phyloP scores from a whole-genome alignment of 2,888 invertebrate genomes.

The Patella caerulea region DNA sequence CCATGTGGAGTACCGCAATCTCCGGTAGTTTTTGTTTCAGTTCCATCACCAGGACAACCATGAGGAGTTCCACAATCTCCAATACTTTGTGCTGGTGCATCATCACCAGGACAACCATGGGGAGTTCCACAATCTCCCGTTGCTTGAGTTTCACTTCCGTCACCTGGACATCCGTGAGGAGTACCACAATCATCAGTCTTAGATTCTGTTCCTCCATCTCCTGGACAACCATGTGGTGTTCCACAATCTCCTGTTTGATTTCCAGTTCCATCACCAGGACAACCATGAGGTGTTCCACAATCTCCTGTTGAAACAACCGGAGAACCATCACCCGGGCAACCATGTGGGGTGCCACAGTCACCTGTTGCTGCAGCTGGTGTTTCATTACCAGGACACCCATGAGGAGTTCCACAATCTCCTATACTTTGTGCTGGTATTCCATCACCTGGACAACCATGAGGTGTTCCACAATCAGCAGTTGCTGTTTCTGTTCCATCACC shows the following conservation, averaged over 20 bases:
- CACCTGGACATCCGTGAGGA: conserved; percentile 36
- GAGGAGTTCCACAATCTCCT: conserved; percentile 31
- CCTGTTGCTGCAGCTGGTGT: conserved; percentile 21
- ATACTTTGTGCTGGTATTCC: conserved; percentile 24
- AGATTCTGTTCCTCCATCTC: conserved; percentile 28
- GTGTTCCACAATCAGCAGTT: conserved; percentile 32
- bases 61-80: conserved; percentile 27
- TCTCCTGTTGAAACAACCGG: conserved; percentile 18
- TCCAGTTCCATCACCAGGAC: conserved; percentile 1
- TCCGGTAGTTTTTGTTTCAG: conserved; percentile 23
- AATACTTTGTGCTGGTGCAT: conserved; percentile 8
- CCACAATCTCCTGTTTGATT: conserved; percentile 26
- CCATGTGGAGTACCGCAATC: conserved; percentile 36
- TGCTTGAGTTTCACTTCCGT: conserved; percentile 31
- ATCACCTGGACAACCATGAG: conserved; percentile 33
- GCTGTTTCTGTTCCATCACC: conserved; percentile 34
- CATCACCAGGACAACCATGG: conserved; percentile 15
- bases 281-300: conserved; percentile 24
- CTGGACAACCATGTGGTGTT: conserved; percentile 19
- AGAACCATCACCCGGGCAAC: background rate
- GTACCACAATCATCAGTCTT: conserved; percentile 34
- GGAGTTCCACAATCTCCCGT: conserved; percentile 32
- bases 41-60: conserved; percentile 26
- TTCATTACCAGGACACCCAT: conserved; percentile 33
- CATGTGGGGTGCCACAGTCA: conserved; percentile 26